phyloP scores from a whole-genome alignment of 1,140 invertebrate species.

The Himalopsyche phryganea region DNA sequence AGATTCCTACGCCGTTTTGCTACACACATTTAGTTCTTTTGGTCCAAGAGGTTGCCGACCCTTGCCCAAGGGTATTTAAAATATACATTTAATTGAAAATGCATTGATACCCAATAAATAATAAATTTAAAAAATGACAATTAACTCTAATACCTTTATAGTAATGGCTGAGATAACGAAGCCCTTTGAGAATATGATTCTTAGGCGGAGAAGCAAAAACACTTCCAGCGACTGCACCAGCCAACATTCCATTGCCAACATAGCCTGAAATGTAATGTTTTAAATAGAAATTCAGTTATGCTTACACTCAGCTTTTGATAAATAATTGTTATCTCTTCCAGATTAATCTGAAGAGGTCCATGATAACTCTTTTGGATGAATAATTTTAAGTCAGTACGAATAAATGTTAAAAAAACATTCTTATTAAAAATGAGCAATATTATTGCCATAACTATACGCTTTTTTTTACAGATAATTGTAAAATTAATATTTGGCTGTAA shows the following conservation, averaged over 20 bases:
- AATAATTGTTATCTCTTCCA: neutral
- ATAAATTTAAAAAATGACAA: neutral
- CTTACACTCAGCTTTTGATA: neutral
- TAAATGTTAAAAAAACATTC: too few species aligned
- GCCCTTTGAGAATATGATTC: slow-evolving; percentile 62
- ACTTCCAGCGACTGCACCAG: slow-evolving; percentile 69
- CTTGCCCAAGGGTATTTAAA: too few species aligned
- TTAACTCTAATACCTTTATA: slow-evolving; percentile 54
- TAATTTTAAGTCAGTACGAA: neutral
- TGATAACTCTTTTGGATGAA: neutral
- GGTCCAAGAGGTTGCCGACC: too few species aligned
- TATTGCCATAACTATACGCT: too few species aligned
- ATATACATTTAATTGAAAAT: neutral
- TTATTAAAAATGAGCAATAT: too few species aligned
- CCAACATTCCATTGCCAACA: slow-evolving; percentile 74
- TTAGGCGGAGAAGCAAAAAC: slow-evolving; percentile 79
- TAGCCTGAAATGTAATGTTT: slow-evolving; percentile 58
- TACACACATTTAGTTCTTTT: too few species aligned
- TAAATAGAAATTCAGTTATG: neutral
- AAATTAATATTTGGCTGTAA: too few species aligned
- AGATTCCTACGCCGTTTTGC: too few species aligned
- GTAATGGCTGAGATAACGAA: slow-evolving; percentile 56
- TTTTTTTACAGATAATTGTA: too few species aligned
- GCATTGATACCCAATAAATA: neutral
- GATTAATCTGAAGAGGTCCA: neutral